A percentile compares a stretch with the other conserved stretches of the same genome.
Conservation (phyloP, 1,140 invertebrate genomes). For the Magallana ariakensis region DNA sequence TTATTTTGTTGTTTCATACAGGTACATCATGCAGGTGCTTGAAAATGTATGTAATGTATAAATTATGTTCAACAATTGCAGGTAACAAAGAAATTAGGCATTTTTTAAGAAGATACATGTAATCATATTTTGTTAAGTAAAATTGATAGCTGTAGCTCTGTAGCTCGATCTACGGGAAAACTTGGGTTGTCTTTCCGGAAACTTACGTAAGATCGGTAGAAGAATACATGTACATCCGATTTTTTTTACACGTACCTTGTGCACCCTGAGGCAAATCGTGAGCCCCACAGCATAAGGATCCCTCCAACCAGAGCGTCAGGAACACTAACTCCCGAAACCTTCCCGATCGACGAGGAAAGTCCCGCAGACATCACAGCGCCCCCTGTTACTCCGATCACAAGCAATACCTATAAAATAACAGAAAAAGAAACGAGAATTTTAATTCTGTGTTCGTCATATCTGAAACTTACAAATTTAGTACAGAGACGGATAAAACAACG, state of each 20-base stretch:
- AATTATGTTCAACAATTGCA: too few species aligned
- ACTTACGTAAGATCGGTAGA: too few species aligned
- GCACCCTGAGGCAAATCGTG: slow-evolving; percentile 67
- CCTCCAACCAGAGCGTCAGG: slow-evolving; percentile 64
- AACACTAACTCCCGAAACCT: slow-evolving; percentile 55
- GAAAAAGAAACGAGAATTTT: background rate
- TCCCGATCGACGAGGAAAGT: slow-evolving; percentile 57
- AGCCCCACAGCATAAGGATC: slow-evolving; percentile 66
- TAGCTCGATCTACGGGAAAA: too few species aligned
- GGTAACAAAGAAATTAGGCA: too few species aligned
- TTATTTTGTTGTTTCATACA: too few species aligned
- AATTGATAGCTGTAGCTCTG: too few species aligned
- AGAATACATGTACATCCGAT: background rate
- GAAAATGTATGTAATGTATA: too few species aligned
- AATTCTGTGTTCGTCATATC: background rate
- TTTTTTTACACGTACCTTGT: slow-evolving; percentile 63
- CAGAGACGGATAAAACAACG: too few species aligned
- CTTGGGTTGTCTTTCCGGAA: too few species aligned
- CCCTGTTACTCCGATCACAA: slow-evolving; percentile 62
- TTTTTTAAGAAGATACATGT: too few species aligned
- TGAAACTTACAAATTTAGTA: background rate
- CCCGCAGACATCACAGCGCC: slow-evolving; percentile 61
- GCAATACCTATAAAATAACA: slow-evolving; percentile 64
- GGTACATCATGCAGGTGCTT: too few species aligned
- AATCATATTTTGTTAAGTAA: too few species aligned